These are phyloP conservation scores for Timema podura DNA, from an alignment of 2,888 invertebrate species.

Conservation along the genomic window DNA sequence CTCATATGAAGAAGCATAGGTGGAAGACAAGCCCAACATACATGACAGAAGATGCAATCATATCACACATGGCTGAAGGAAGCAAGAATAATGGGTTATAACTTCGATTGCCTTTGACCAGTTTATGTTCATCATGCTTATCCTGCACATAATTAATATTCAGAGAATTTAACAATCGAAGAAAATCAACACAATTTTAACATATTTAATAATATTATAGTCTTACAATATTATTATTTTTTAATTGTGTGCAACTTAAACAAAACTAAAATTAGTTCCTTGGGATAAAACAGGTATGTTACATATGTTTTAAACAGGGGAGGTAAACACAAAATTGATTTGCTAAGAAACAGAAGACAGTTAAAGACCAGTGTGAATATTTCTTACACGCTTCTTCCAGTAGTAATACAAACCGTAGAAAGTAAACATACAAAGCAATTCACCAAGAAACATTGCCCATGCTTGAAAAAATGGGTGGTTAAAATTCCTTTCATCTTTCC, in stretches of 20 bases:
- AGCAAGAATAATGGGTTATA: slow-evolving; percentile 78
- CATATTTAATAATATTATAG: too few relatives aligned
- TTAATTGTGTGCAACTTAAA: too few relatives aligned
- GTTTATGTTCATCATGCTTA: slow-evolving; percentile 51
- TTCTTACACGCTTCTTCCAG: slow-evolving; percentile 52
- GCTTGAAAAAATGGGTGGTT: slow-evolving; percentile 91
- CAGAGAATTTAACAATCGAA: too few relatives aligned
- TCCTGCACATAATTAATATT: too few relatives aligned
- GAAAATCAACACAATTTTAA: too few relatives aligned
- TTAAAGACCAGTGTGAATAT: too few relatives aligned
- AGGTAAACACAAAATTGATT: too few relatives aligned
- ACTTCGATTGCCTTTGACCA: slow-evolving; percentile 67
- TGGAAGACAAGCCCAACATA: slow-evolving; percentile 85
- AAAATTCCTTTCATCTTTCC: slow-evolving; percentile 55
- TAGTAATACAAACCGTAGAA: slow-evolving; percentile 66
- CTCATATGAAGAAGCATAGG: slow-evolving; percentile 92
- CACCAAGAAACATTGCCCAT: slow-evolving; percentile 89
- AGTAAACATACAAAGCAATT: slow-evolving; percentile 77
- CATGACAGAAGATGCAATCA: slow-evolving; percentile 84
- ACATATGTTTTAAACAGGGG: too few relatives aligned
- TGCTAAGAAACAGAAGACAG: too few relatives aligned
- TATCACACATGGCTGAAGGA: slow-evolving; percentile 85
- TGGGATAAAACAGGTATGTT: too few relatives aligned
- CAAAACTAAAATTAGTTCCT: too few relatives aligned
- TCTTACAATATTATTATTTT: too few relatives aligned